phyloP scores from a whole-genome alignment of 2,113 vertebrate species.

The Sturnus vulgaris region DNA sequence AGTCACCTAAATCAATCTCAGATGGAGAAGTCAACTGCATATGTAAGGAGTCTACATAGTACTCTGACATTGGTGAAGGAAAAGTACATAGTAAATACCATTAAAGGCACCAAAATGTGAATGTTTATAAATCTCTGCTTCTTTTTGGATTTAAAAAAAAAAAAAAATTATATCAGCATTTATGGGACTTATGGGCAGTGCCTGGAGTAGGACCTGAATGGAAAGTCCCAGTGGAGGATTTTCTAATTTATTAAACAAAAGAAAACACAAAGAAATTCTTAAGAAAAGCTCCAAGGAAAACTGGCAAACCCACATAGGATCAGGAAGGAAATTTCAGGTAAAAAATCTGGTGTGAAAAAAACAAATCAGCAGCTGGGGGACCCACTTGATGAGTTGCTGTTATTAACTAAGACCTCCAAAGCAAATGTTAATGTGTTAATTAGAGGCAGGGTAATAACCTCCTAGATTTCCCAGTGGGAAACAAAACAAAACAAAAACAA shows the following conservation, averaged over 20 bases:
- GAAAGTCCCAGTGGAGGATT: neutral
- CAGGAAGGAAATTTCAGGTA: neutral
- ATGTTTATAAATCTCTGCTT: neutral
- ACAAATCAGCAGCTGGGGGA: constrained; percentile 8
- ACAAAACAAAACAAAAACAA: neutral
- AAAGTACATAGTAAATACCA: neutral
- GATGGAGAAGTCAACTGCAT: neutral
- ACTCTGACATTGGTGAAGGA: neutral
- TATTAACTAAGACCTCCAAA: constrained; percentile 51
- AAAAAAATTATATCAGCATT: neutral
- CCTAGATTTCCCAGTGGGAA: constrained; percentile 31
- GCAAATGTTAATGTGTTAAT: constrained; percentile 58
- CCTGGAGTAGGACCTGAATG: neutral
- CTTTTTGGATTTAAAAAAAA: neutral
- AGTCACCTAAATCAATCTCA: neutral
- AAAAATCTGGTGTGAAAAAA: neutral
- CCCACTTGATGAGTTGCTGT: constrained; percentile 5
- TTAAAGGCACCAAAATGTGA: neutral
- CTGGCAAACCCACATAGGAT: neutral
- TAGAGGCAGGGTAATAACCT: constrained; percentile 41
- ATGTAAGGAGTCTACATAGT: neutral
- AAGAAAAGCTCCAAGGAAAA: neutral
- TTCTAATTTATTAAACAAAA: neutral
- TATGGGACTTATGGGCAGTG: neutral
- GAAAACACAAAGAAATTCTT: neutral